Evolutionary conservation across 2,888 invertebrate genomes (phyloP).

Genomic region (Nudaria mundana): DNA sequence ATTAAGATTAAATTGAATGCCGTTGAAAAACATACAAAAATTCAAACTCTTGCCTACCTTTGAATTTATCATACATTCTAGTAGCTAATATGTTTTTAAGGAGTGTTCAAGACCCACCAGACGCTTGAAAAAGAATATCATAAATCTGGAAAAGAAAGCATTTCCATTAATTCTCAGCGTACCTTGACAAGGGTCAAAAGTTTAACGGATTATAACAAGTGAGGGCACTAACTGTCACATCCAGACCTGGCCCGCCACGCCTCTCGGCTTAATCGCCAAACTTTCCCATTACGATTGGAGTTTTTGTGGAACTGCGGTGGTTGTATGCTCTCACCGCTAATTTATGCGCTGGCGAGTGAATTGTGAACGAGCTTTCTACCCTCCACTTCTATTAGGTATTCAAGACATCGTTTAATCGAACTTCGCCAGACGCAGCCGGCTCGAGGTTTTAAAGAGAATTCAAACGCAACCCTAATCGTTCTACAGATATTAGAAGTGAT

Average conservation of each 20-base stretch:
- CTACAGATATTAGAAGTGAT: slow-evolving; percentile 49
- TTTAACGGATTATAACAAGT: slow-evolving; percentile 79
- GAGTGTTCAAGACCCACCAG: not conserved
- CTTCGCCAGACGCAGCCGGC: slow-evolving; percentile 47
- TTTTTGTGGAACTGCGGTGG: slow-evolving; percentile 73
- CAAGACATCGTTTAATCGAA: slow-evolving; percentile 74
- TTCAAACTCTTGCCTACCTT: no score
- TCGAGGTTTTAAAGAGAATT: slow-evolving; percentile 59
- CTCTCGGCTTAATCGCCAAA: slow-evolving; percentile 79
- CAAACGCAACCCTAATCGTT: slow-evolving; percentile 52
- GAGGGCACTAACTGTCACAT: slow-evolving; percentile 78
- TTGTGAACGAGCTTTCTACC: slow-evolving; percentile 54
- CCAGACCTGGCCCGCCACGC: slow-evolving; percentile 75
- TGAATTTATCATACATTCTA: no score
- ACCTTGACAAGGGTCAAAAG: slow-evolving; percentile 79
- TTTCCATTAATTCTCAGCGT: slow-evolving; percentile 70
- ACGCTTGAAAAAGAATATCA: slow-evolving; percentile 37
- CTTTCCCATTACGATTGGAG: slow-evolving; percentile 77
- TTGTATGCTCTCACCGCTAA: slow-evolving; percentile 63
- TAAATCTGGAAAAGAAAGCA: slow-evolving; percentile 66
- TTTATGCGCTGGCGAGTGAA: slow-evolving; percentile 71
- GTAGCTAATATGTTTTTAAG: no score
- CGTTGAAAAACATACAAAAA: no score
- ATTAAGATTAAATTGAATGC: no score
- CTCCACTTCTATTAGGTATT: slow-evolving; percentile 69